phyloP scores from a whole-genome alignment of 2,797 vertebrate species.

The Eleutherodactylus coqui region DNA sequence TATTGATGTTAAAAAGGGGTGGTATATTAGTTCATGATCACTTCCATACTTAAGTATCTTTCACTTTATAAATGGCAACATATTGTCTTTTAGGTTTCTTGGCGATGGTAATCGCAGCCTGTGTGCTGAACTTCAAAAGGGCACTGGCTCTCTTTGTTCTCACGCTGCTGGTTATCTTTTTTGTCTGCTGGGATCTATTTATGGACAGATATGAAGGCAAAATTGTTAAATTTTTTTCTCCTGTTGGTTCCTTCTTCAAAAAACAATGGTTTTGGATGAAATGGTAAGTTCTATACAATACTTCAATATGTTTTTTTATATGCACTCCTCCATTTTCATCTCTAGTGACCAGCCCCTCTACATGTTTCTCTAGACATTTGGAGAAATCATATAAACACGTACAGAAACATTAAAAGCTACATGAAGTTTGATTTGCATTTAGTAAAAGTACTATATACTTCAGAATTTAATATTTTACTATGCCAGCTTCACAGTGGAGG shows the following conservation, averaged over 20 bases:
- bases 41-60: not conserved
- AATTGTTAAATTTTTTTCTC: constrained; percentile 72
- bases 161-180: constrained; percentile 76
- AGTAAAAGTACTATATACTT: no score
- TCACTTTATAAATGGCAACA: not conserved
- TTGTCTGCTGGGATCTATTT: constrained; percentile 83
- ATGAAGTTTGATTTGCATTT: no score
- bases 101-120: constrained; percentile 78
- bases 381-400: no score
- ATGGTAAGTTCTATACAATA: constrained; percentile 76
- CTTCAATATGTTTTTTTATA: not conserved
- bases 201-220: constrained; percentile 76
- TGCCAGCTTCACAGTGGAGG: not conserved
- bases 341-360: not conserved
- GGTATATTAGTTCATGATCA: no score
- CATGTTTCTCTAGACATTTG: not conserved
- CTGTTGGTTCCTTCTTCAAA: constrained; percentile 68
- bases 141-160: constrained; percentile 81
- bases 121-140: constrained; percentile 81
- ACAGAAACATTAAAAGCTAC: no score
- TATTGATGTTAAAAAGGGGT: no score
- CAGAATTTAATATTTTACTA: no score
- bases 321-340: not conserved
- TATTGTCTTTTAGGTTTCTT: constrained; percentile 73
- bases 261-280: constrained; percentile 80